A percentile compares a stretch with the other conserved stretches of the same genome.
Evolutionary conservation across 2,888 invertebrate species (phyloP).

Genomic region (Drosophila trichaetosa): DNA sequence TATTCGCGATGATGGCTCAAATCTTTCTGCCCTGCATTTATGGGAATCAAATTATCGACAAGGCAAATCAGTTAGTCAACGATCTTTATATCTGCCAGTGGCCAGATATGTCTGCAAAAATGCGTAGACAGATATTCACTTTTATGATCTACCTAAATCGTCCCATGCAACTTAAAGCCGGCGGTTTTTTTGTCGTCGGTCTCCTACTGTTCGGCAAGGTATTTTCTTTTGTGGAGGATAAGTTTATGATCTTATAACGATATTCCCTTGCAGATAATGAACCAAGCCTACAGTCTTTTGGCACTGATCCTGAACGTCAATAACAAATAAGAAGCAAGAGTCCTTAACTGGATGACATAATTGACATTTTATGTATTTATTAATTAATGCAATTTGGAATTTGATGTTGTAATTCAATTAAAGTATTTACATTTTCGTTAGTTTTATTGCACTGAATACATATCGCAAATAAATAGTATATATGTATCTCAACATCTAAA

Average conservation of each 20-base stretch:
- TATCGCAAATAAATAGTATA: background rate
- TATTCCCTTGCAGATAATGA: constrained; percentile 48
- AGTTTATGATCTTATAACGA: background rate
- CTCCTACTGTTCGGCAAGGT: constrained; percentile 31
- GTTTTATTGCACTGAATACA: background rate
- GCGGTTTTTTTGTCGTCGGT: constrained; percentile 25
- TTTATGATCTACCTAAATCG: constrained; percentile 56
- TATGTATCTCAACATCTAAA: background rate
- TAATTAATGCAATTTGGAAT: background rate
- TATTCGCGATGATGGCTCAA: constrained; percentile 50
- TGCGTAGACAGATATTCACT: constrained; percentile 39
- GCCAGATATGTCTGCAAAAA: constrained; percentile 48
- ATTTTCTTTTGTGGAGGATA: background rate
- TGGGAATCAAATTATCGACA: constrained; percentile 50
- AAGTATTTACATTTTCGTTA: background rate
- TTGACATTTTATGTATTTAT: background rate
- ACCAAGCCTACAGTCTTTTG: constrained; percentile 64
- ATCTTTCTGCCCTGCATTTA: constrained; percentile 57
- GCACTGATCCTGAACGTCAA: constrained; percentile 59
- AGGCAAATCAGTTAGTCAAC: constrained; percentile 29
- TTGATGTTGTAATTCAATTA: constrained; percentile 9
- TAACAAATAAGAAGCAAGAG: constrained; percentile 1
- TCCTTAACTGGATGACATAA: background rate
- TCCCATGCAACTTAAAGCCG: constrained; percentile 31
- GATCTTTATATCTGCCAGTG: constrained; percentile 47